Conservation (phyloP, 2,797 vertebrate species). For the Macrochelys suwanniensis region DNA sequence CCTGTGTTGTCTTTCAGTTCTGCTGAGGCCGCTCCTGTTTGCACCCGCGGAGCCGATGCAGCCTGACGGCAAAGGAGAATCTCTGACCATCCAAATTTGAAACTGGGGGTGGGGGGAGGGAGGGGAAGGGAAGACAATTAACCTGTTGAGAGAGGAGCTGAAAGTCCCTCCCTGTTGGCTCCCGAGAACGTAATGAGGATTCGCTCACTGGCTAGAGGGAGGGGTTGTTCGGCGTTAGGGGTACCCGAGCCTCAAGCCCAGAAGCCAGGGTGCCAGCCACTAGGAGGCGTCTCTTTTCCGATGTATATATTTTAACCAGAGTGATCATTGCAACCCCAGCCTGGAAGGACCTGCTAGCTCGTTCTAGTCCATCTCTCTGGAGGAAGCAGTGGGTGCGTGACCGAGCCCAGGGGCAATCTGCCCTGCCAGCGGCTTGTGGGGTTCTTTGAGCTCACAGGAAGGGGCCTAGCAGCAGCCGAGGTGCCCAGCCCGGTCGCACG, state of each 20-base stretch:
- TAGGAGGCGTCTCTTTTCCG: neutral
- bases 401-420: neutral
- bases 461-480: neutral
- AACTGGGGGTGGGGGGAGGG: neutral
- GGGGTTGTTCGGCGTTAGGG: neutral
- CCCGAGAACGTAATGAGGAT: rapidly evolving
- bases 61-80: neutral
- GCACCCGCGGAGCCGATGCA: neutral
- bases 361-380: neutral
- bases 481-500: too few species aligned
- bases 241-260: neutral
- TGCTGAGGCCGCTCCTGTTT: constrained; percentile 14
- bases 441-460: neutral
- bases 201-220: rapidly evolving
- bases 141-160: neutral
- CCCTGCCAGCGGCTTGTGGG: neutral
- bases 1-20: constrained; percentile 60
- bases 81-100: neutral
- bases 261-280: too few species aligned
- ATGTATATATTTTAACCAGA: neutral
- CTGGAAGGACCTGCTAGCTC: neutral
- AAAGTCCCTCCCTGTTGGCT: neutral
- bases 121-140: neutral
- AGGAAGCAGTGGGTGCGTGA: neutral
- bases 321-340: neutral